These are phyloP conservation scores for Euzophera pinguis DNA, from an alignment of 2,888 invertebrate species.

Conservation along the genomic window DNA sequence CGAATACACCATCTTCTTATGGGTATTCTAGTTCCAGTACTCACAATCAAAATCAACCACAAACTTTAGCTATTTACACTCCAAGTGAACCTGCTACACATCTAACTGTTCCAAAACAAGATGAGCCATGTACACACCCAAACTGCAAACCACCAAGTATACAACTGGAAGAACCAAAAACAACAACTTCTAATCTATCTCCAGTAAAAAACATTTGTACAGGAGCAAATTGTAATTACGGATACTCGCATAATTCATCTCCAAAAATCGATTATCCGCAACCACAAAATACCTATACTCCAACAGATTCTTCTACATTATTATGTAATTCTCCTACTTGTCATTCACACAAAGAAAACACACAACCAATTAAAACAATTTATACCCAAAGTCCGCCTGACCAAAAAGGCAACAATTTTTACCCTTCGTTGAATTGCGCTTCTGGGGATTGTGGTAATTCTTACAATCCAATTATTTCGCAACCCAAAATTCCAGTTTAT, in stretches of 20 bases:
- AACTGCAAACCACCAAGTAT: constrained; percentile 13
- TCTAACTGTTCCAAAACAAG: constrained; percentile 50
- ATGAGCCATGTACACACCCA: constrained; percentile 26
- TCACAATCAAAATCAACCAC: constrained; percentile 21
- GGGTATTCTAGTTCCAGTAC: constrained; percentile 11
- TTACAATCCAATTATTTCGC: neutral
- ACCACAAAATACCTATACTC: neutral
- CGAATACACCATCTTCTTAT: neutral
- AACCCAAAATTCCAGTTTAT: neutral
- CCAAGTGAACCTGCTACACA: constrained; percentile 37
- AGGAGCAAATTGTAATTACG: neutral
- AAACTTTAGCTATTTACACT: constrained; percentile 15
- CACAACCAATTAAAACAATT: neutral
- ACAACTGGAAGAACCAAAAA: constrained; percentile 9
- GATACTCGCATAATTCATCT: neutral
- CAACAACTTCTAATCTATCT: neutral
- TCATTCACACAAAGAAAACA: neutral
- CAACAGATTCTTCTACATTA: neutral
- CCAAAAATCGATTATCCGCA: neutral
- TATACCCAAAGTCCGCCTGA: neutral
- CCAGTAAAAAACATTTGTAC: neutral
- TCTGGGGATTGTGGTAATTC: constrained; percentile 30
- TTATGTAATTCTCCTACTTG: constrained; percentile 3
- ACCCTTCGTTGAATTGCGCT: constrained; percentile 23
- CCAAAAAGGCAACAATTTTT: neutral